Base-by-base conservation (phyloP, 2,888 invertebrate species). In the Ganaspis brasiliensis region DNA sequence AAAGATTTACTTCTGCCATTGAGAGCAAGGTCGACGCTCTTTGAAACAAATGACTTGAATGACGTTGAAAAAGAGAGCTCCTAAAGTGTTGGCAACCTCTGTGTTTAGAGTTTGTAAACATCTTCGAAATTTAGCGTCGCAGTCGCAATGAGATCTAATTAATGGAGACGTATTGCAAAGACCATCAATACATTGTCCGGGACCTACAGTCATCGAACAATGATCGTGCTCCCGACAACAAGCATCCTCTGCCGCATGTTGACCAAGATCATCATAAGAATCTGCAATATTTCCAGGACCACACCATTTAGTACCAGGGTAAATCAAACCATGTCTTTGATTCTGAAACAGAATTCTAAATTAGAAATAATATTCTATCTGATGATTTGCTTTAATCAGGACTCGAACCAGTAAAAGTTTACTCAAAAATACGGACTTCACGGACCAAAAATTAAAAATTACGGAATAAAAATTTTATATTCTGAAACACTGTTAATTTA, bases 271-370 rank as follows among this genome's bases (percentile, higher is more conserved):
- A 37, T 94, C 92, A 86, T 93, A 94, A 82, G 94, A 93, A 1
- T 87, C 86, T 0, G 96, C 95, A 14, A 93, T 91, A 78, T 93
- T 94, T 24, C 96, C 96, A 70, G 95, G 94, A 0, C 96, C 96
- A 88, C 96, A 96, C 96, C 96, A 96, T 87, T 96, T 95, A 0
- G 96, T 96, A 1, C 96, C 96, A 74, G 94, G 94, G 80, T 91
- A 91, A 72, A 92, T 90, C 16, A 90, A 72, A 9, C 89, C 90
- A 40, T 87, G 84, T 9, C 86, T 87, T 2, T 86, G 77, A 12
- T 67, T 70, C 57, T 70, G 45, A 19, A 67, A 55, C 45, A 56
- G 24, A 73, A n/a, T n/a, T n/a, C n/a, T n/a, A 52, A 86, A 81
- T 75, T 89, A 88, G 73, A 40, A 16, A 56, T 21, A 75, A 21